Conservation (phyloP, 2,797 vertebrate species). For the Enteromius mattozi region DNA sequence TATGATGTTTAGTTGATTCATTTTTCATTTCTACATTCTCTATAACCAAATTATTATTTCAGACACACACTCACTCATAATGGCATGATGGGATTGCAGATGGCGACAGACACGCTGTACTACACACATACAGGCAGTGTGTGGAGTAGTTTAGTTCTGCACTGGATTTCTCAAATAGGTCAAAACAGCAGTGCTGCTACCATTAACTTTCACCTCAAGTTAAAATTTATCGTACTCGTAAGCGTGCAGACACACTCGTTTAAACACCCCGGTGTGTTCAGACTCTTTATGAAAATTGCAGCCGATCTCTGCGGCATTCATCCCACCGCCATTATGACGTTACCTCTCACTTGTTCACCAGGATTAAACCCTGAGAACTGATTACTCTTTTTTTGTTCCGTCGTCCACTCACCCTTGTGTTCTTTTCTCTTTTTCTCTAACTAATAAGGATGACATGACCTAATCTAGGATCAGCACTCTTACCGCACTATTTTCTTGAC, state of each 20-base stretch:
- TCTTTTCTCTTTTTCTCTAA: slow-evolving; percentile 48
- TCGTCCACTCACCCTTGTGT: slow-evolving; percentile 53
- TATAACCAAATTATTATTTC: slow-evolving; percentile 4
- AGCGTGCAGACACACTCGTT: not conserved
- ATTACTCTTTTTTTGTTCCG: slow-evolving; percentile 41
- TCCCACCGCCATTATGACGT: slow-evolving; percentile 8
- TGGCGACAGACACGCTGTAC: not conserved
- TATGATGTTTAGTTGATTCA: not conserved
- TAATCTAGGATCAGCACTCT: slow-evolving; percentile 62
- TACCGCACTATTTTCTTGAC: slow-evolving; percentile 27
- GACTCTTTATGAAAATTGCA: not conserved
- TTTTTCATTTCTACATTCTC: not conserved
- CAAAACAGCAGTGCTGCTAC: slow-evolving; percentile 68
- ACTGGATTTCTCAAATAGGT: slow-evolving; percentile 70
- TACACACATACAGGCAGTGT: not conserved
- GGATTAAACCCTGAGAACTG: slow-evolving; percentile 56
- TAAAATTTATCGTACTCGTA: slow-evolving; percentile 22
- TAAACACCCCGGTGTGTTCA: not conserved
- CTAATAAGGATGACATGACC: slow-evolving; percentile 59
- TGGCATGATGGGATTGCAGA: not conserved
- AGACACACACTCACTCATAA: not conserved
- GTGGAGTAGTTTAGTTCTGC: not conserved
- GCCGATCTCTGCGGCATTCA: not conserved
- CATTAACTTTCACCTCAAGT: slow-evolving; percentile 54
- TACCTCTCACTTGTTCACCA: slow-evolving; percentile 28